Conservation (phyloP, 64 coral and sea anemone genomes). For the Astreopora myriophthalma region DNA sequence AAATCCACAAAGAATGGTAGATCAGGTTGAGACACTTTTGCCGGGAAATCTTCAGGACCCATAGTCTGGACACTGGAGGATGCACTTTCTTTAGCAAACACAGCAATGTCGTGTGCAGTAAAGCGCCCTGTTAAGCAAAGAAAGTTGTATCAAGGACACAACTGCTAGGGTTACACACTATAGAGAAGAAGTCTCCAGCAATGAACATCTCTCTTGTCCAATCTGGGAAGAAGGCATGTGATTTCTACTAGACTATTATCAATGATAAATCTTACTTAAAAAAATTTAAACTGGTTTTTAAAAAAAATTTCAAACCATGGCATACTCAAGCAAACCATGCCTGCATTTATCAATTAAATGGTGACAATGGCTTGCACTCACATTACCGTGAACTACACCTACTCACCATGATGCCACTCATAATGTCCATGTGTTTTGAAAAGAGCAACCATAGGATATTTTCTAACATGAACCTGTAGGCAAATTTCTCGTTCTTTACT, state of each 20-base stretch:
- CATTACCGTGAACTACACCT: no score
- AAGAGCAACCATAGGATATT: conserved; percentile 84
- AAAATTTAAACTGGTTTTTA: no score
- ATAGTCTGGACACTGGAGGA: conserved; percentile 88
- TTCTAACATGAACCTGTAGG: conserved; percentile 69
- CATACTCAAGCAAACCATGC: no score
- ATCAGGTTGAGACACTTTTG: conserved; percentile 59
- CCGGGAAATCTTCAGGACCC: conserved; percentile 90
- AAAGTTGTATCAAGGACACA: background rate
- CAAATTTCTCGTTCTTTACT: conserved; percentile 55
- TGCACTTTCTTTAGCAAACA: conserved; percentile 94
- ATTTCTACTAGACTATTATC: no score
- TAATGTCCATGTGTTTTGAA: conserved; percentile 86
- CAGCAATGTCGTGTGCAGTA: conserved; percentile 94
- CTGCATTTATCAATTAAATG: no score
- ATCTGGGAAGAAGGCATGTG: no score
- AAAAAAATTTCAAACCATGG: no score
- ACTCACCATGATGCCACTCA: conserved; percentile 95
- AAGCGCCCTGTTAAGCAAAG: conserved; percentile 68
- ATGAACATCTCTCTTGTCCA: no score
- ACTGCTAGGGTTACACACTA: no score
- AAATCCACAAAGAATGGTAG: conserved; percentile 97
- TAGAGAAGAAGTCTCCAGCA: no score
- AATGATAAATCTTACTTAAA: no score
- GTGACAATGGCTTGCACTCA: no score